Evolutionary conservation across 2,888 invertebrate genomes (phyloP).

Genomic region (Opisthograptis luteolata): DNA sequence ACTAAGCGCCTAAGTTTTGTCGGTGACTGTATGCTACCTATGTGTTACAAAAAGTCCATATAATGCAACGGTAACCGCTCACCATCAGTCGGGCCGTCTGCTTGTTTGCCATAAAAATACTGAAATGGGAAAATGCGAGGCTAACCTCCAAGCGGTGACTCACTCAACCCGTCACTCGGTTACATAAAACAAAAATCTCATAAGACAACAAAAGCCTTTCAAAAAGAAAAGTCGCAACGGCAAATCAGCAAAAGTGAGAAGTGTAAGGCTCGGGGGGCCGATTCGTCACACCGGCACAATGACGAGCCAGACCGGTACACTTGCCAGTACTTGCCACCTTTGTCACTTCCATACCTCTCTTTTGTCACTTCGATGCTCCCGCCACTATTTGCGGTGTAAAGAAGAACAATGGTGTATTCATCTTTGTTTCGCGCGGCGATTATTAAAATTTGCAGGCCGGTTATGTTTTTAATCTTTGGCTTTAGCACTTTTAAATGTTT

Average conservation of each 20-base stretch:
- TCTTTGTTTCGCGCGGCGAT: constrained; percentile 36
- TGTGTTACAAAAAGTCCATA: too few species aligned
- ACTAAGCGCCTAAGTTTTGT: too few species aligned
- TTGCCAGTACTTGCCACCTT: constrained; percentile 27
- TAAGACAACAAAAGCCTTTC: too few species aligned
- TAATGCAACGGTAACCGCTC: too few species aligned
- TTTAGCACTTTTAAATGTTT: constrained; percentile 17
- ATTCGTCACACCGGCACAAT: constrained; percentile 21
- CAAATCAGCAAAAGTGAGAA: constrained; percentile 17
- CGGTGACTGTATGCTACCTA: too few species aligned
- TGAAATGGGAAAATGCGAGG: too few species aligned
- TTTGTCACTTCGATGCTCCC: constrained; percentile 22
- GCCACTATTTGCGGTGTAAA: constrained; percentile 37
- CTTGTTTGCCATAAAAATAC: too few species aligned
- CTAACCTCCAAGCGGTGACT: too few species aligned
- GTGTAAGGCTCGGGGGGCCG: constrained; percentile 11
- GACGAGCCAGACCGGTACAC: constrained; percentile 13
- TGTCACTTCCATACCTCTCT: constrained; percentile 20
- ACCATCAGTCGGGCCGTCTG: too few species aligned
- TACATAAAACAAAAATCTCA: too few species aligned
- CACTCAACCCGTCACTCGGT: too few species aligned
- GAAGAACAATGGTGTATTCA: constrained; percentile 27
- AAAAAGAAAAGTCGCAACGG: constrained; percentile 3
- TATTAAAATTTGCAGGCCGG: constrained; percentile 33
- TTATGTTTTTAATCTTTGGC: constrained; percentile 29